Evolutionary conservation across 2,113 vertebrate genomes (phyloP).

Genomic region (Mohoua ochrocephala): DNA sequence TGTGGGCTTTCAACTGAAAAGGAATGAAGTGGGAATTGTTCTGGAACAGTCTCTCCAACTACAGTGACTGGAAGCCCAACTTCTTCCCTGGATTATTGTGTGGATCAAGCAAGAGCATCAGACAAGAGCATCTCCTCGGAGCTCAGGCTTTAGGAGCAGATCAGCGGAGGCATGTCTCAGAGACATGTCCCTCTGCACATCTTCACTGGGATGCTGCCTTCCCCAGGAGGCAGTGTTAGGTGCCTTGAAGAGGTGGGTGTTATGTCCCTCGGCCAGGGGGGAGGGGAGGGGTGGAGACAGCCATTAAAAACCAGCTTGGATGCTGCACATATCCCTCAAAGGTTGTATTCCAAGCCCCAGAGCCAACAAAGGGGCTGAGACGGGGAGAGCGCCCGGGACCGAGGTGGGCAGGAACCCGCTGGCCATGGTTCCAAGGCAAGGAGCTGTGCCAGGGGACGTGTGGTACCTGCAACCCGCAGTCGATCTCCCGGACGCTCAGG

Average conservation of each 20-base stretch:
- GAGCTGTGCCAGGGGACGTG: neutral
- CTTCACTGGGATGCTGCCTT: neutral
- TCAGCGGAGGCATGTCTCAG: neutral
- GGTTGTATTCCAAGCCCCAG: neutral
- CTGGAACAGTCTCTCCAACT: neutral
- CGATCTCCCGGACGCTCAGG: slow-evolving; percentile 67
- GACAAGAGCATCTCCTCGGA: neutral
- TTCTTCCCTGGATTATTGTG: neutral
- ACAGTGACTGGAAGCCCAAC: neutral
- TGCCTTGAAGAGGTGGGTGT: no score
- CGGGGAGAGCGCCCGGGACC: neutral
- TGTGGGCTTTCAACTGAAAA: neutral
- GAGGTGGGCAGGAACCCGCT: accelerated
- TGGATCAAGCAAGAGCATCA: neutral
- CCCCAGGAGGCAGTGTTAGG: neutral
- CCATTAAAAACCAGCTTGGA: neutral
- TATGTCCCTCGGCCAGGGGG: no score
- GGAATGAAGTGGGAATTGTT: neutral
- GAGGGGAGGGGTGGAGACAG: neutral
- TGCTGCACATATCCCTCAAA: neutral
- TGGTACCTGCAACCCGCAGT: slow-evolving; percentile 81
- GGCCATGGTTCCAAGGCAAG: neutral
- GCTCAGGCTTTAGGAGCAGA: neutral
- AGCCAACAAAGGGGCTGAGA: neutral
- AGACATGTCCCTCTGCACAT: neutral